phyloP scores from a whole-genome alignment of 2,797 vertebrate species.

The Microctenopoma stevenorrisi region DNA sequence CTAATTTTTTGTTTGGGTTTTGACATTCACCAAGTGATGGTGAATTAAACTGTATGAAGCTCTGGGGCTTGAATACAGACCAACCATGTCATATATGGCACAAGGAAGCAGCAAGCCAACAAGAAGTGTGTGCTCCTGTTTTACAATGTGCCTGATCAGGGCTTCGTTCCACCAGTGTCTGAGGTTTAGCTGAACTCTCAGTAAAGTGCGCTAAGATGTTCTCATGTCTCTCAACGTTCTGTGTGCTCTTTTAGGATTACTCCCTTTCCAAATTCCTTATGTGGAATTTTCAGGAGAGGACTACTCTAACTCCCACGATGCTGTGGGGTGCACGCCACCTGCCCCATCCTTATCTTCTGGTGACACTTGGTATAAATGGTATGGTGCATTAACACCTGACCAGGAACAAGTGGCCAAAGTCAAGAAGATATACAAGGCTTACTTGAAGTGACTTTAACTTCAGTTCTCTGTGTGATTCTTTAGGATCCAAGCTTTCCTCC shows the following conservation, averaged over 20 bases:
- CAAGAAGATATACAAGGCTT: slow-evolving; percentile 84
- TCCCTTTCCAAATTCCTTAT: slow-evolving; percentile 81
- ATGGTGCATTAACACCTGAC: slow-evolving; percentile 80
- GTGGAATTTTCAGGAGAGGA: slow-evolving; percentile 82
- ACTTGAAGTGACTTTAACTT: slow-evolving; percentile 70
- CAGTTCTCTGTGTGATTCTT: background rate
- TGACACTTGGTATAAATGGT: slow-evolving; percentile 90
- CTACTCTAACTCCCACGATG: slow-evolving; percentile 86
- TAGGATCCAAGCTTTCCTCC: background rate
- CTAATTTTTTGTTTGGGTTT: background rate
- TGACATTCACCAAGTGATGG: background rate
- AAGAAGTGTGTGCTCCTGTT: too few species aligned
- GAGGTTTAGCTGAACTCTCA: background rate
- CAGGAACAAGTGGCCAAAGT: slow-evolving; percentile 82
- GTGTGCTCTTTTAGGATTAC: slow-evolving; percentile 81
- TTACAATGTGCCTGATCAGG: too few species aligned
- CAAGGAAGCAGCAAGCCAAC: too few species aligned
- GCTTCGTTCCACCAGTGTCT: background rate
- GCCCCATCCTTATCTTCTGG: slow-evolving; percentile 59
- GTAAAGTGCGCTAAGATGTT: background rate
- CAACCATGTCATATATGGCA: too few species aligned
- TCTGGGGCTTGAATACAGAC: too few species aligned
- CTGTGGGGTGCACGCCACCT: slow-evolving; percentile 84
- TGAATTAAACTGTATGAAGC: background rate
- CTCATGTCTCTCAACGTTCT: background rate